Evolutionary conservation across 2,113 vertebrate genomes (phyloP), one percentile per base, ranked within the genome.

Genomic region (Condylura cristata): DNA sequence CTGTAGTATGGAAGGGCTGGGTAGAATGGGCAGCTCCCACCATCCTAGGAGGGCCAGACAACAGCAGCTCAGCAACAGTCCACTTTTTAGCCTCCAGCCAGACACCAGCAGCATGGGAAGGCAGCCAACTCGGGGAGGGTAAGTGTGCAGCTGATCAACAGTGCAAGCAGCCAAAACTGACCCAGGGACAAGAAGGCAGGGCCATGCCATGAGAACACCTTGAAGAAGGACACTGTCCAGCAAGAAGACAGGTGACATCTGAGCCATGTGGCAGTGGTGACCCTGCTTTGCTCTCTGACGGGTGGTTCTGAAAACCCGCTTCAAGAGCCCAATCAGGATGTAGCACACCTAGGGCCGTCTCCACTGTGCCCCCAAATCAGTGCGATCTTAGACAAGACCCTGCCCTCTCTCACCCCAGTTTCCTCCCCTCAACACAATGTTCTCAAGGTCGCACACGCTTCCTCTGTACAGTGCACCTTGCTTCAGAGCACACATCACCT

Each of bases 361-460:
- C 76, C 60, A 34, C 5, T 90, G 48, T 39, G n/a, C n/a, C 41
- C 46, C 24, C 84, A 58, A 75, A 60, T 75, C 44, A 66, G 14
- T 18, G 24, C 1, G 22, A 26, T 11, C 70, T 7, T 7, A 26
- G 10, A 30, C 13, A 71, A 3, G 34, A 71, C 61, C 60, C 17
- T 70, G 20, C 10, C 37, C 4, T 37, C 13, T 86, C 44, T 58
- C 65, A 60, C 39, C 65, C 34, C 34, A 24, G 44, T 26, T 85
- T 80, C 86, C 93, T 66, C 72, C 80, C 88, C 58, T 84, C n/a
- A 76, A 89, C 53, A 68, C 58, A n/a, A 24, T 5, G 72, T 78
- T 22, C 87, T 91, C 80, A 72, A 96, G 66, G 97, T 95, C 89
- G 94, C 34, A 56, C 46, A 26, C 71, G 90, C 51, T 87, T 70